Conservation (phyloP, 1,140 invertebrate genomes). For the Choristoneura fumiferana region DNA sequence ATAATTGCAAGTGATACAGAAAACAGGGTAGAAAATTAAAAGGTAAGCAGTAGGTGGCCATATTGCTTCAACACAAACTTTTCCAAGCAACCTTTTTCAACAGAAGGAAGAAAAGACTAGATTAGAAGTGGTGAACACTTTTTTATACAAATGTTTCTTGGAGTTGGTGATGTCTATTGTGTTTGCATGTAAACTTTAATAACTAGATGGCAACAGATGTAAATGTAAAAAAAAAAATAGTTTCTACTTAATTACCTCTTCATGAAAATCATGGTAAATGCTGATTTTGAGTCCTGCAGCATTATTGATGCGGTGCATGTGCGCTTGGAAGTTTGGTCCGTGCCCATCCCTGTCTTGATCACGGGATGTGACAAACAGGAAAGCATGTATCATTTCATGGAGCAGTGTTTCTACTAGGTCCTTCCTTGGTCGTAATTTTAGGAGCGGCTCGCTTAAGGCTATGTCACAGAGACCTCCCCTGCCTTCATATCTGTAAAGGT, state of each 20-base stretch:
- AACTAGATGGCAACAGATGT: no score
- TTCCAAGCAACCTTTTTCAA: no score
- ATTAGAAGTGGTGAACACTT: no score
- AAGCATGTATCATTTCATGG: slow-evolving; percentile 99
- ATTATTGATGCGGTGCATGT: slow-evolving; percentile 96
- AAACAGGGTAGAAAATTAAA: no score
- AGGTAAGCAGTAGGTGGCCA: no score
- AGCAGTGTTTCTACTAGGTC: slow-evolving; percentile 97
- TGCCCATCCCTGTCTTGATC: slow-evolving; percentile 94
- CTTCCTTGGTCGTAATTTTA: slow-evolving; percentile 94
- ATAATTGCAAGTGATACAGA: no score
- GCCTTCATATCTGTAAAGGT: slow-evolving; percentile 86
- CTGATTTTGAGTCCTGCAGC: slow-evolving; percentile 92
- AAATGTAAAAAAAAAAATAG: no score
- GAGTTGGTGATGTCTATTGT: no score
- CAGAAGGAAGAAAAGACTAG: no score
- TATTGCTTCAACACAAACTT: no score
- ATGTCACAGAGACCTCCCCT: slow-evolving; percentile 89
- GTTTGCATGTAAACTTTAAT: no score
- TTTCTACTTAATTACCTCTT: slow-evolving; percentile 69
- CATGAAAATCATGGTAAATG: slow-evolving; percentile 80
- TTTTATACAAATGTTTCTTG: no score
- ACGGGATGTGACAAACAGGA: slow-evolving; percentile 92
- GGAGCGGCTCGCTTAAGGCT: slow-evolving; percentile 91
- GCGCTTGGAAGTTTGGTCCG: slow-evolving; percentile 95